phyloP scores from a whole-genome alignment of 2,797 vertebrate genomes.

The Epinephelus awoara region DNA sequence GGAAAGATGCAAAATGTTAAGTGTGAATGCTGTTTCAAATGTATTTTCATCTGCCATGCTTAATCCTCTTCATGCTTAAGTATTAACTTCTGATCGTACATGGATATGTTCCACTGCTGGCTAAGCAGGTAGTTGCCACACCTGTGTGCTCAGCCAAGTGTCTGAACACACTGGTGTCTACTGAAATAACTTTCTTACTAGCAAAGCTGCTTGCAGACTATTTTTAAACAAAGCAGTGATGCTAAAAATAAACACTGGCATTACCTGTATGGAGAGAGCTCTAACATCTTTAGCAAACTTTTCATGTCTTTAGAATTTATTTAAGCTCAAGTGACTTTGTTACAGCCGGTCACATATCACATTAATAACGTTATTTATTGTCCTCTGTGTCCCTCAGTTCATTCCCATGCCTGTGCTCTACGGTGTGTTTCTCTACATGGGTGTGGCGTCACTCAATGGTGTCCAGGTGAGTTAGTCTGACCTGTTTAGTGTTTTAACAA shows the following conservation, averaged over 20 bases:
- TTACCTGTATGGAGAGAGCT: neutral
- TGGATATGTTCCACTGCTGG: neutral
- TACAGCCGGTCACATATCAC: neutral
- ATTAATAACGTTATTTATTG: neutral
- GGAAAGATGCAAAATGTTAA: neutral
- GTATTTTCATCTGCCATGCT: neutral
- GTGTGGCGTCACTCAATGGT: slow-evolving; percentile 96
- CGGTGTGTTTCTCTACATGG: slow-evolving; percentile 99
- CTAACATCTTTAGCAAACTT: neutral
- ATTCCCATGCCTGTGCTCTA: slow-evolving; percentile 99
- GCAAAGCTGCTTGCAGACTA: slow-evolving; percentile 59
- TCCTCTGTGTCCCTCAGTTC: slow-evolving; percentile 83
- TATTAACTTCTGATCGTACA: neutral
- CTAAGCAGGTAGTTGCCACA: neutral
- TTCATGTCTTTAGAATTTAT: neutral
- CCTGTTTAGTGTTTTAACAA: neutral
- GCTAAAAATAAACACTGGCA: slow-evolving; percentile 20
- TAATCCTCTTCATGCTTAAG: neutral
- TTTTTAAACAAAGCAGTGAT: slow-evolving; percentile 34
- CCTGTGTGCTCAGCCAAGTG: slow-evolving; percentile 2
- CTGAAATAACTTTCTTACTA: slow-evolving; percentile 4
- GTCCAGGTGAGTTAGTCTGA: slow-evolving; percentile 91
- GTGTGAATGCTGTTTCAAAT: neutral
- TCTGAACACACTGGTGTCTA: neutral
- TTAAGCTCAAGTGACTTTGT: neutral